Percentiles rank a stretch among this genome's conserved stretches.
Evolutionary conservation across 2,888 invertebrate species (phyloP).

Genomic region (Pristionchus entomophagus): DNA sequence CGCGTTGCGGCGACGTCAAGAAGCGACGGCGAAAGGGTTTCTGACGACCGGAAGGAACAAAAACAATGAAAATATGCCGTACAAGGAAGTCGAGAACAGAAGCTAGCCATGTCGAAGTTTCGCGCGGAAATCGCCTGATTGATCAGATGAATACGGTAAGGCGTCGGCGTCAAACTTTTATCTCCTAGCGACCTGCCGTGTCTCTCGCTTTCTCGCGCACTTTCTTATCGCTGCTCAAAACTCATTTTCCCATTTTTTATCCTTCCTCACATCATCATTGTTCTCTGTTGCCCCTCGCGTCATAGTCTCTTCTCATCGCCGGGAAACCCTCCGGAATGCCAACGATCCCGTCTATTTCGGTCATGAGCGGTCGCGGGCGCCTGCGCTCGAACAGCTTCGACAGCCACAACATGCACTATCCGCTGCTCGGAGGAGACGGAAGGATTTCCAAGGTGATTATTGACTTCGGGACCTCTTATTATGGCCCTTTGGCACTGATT

Average conservation of each 20-base stretch:
- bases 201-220: constrained; percentile 42
- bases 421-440: constrained; percentile 42
- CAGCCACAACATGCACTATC: constrained; percentile 22
- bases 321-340: background rate
- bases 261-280: background rate
- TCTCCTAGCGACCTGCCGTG: constrained; percentile 16
- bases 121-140: background rate
- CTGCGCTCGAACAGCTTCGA: background rate
- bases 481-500: background rate
- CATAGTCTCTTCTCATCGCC: no score
- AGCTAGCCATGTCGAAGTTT: background rate
- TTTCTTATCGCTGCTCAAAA: constrained; percentile 33
- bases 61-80: background rate
- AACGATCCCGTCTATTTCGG: background rate
- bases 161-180: background rate
- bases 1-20: background rate
- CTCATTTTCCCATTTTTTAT: constrained; percentile 35
- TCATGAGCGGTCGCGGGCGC: background rate
- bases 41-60: background rate
- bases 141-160: constrained; percentile 22
- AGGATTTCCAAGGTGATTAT: constrained; percentile 21
- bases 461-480: background rate
- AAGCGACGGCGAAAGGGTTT: background rate
- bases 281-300: constrained; percentile 18
- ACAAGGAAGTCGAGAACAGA: background rate